Conservation (phyloP, 2,888 invertebrate species). For the Neoitamus cyanurus region DNA sequence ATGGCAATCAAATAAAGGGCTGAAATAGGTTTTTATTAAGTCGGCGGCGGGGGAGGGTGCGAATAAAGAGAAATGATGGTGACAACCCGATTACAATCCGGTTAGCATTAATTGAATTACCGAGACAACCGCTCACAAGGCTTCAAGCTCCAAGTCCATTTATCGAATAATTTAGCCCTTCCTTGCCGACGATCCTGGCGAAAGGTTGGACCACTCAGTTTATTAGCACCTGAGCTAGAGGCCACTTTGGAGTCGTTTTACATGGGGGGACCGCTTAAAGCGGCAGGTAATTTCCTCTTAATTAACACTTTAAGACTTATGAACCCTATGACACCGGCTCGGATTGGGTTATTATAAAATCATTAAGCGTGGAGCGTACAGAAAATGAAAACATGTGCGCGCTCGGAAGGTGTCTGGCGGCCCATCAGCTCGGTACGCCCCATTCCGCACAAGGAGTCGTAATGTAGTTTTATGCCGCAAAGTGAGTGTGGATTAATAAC, state of each 20-base stretch:
- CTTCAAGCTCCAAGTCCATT: neutral
- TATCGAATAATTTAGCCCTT: neutral
- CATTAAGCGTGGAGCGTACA: slow-evolving; percentile 10
- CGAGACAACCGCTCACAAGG: neutral
- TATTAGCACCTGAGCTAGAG: slow-evolving; percentile 11
- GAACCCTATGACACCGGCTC: slow-evolving; percentile 12
- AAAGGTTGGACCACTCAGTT: neutral
- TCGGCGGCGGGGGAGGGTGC: neutral
- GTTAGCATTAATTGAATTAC: neutral
- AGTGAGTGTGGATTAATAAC: slow-evolving; percentile 25
- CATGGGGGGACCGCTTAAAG: neutral
- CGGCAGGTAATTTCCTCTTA: slow-evolving; percentile 32
- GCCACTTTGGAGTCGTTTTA: neutral
- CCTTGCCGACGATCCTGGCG: neutral
- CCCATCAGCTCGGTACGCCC: neutral
- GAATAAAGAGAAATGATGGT: neutral
- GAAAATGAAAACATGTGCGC: slow-evolving; percentile 16
- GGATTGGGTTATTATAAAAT: slow-evolving; percentile 34
- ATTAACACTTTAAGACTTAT: slow-evolving; percentile 33
- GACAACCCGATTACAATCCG: neutral
- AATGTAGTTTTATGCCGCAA: neutral
- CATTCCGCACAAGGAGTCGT: neutral
- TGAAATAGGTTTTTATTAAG: neutral
- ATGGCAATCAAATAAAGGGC: neutral
- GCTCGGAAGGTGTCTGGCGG: neutral